phyloP scores from a whole-genome alignment of 2,113 vertebrate species.

The Diadophis punctatus region DNA sequence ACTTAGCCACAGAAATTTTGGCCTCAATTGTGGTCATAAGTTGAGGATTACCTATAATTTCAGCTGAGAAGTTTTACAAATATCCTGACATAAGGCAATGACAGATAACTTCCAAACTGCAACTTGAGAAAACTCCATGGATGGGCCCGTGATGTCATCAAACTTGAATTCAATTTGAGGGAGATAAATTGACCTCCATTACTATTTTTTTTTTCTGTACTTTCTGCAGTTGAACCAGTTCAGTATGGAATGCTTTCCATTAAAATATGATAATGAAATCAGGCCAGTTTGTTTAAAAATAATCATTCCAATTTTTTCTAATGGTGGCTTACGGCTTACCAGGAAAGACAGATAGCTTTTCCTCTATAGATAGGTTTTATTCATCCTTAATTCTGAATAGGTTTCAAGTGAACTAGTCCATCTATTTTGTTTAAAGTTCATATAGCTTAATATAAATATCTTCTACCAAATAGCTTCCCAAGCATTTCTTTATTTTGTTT shows the following conservation, averaged over 20 bases:
- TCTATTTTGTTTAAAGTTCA: not conserved
- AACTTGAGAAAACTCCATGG: not conserved
- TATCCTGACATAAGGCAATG: not conserved
- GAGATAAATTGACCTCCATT: not conserved
- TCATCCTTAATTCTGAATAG: not conserved
- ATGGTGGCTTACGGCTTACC: not conserved
- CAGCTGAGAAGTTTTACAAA: not conserved
- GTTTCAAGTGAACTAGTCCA: not conserved
- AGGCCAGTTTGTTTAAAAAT: not conserved
- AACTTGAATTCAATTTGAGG: not conserved
- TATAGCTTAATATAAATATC: not conserved
- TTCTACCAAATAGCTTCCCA: not conserved
- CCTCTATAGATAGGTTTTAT: not conserved
- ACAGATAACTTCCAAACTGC: not conserved
- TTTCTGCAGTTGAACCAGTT: not conserved
- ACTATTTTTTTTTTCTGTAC: not conserved
- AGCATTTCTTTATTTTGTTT: not conserved
- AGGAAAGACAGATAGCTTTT: not conserved
- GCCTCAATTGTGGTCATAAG: not conserved
- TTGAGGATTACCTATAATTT: not conserved
- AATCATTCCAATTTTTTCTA: not conserved
- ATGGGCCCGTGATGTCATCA: not conserved
- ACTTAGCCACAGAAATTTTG: not conserved
- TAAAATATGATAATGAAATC: not conserved
- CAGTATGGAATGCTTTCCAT: not conserved